phyloP scores from a whole-genome alignment of 53 echinoderm and acorn worm species.

The Stichopus horrens region DNA sequence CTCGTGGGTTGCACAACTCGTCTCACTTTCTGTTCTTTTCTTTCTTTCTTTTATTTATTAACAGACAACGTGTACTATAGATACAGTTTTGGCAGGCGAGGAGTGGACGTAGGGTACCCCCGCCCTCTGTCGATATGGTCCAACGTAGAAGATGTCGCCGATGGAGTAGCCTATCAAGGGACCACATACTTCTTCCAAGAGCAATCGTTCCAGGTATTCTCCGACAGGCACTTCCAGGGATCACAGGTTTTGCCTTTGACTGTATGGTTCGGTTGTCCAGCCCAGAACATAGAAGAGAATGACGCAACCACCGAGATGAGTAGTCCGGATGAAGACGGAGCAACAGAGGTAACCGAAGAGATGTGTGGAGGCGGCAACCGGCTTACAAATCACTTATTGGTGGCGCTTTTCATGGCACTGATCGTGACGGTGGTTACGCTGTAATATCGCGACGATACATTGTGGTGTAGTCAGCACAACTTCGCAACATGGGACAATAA shows the following conservation, averaged over 20 bases:
- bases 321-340: neutral
- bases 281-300: neutral
- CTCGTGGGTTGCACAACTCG: too few species aligned
- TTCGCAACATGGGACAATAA: too few species aligned
- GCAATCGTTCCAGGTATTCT: neutral
- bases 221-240: neutral
- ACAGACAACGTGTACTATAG: conserved; percentile 68
- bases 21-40: too few species aligned
- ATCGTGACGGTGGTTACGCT: too few species aligned
- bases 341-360: neutral
- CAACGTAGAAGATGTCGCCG: neutral
- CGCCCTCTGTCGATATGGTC: conserved; percentile 51
- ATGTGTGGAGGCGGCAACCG: neutral
- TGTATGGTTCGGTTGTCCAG: neutral
- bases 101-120: conserved; percentile 56
- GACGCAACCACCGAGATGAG: neutral
- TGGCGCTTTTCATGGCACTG: neutral
- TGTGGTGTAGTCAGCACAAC: too few species aligned
- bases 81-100: neutral
- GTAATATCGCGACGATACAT: too few species aligned
- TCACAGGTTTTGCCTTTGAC: neutral
- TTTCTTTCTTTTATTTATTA: neutral
- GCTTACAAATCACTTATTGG: neutral
- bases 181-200: neutral
- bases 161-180: neutral